Base-by-base conservation (phyloP, 2,113 vertebrate species). In the Lepus europaeus region DNA sequence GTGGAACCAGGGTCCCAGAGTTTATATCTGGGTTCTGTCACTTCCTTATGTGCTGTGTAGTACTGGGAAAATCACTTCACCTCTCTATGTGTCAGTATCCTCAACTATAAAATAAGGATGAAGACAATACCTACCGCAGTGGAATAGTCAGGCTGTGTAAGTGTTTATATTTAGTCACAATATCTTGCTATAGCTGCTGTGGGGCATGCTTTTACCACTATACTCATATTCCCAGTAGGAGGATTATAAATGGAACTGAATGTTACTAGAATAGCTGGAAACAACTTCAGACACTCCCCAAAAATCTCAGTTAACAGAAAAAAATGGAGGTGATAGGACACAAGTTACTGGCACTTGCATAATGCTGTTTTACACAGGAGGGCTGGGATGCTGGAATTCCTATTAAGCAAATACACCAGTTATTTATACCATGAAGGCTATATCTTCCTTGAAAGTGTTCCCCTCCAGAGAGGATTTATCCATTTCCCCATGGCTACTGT, bases 351-450 rank as follows among this genome's bases (percentile, higher is more conserved):
- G 9, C 53, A 83, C 91, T 79, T 69, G 12, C 39, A 87, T 13
- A 36, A 17, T 53, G 12, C 22, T 73, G 29, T 89, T 95, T 76
- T 59, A 63, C 23, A 12, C 22, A 16, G 9, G 45, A 77, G 5
- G 2, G 25, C n/a, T 56, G 39, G 25, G 39, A 33, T 33, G 80
- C n/a, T 6, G 59, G 85, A 29, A 78, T 59, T 68, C 12, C 59
- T 92, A 53, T 76, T 89, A 90, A 79, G 87, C 72, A 74, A 74
- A 59, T 9, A 20, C 91, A 69, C 8, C 31, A 53, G 45, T 45
- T 81, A 78, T n/a, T 84, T 63, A 63, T 5, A 78, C 31, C 33
- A 82, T 59, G 20, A 61, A 96, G n/a, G 73, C 88, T 86, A 91
- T 74, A 17, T 51, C n/a, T 79, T 4, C 74, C 12, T 86, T 92